These are phyloP conservation scores for Paramacrobiotus metropolitanus DNA, from an alignment of 1,140 invertebrate genomes.

Conservation along the genomic window DNA sequence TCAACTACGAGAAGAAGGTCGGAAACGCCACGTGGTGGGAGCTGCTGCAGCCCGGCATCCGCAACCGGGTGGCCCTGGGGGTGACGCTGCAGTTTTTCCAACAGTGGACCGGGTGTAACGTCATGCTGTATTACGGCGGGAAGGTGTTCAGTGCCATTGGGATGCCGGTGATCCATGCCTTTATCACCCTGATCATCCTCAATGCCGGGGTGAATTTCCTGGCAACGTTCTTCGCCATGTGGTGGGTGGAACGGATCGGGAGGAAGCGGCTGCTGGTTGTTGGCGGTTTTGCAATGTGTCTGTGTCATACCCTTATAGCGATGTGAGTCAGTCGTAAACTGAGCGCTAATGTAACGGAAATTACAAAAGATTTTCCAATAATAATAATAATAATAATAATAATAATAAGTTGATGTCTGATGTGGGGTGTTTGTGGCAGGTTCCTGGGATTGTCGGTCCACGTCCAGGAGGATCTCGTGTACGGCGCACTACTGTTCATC, in stretches of 20 bases:
- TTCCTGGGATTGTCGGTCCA: background rate
- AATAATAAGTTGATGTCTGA: no score
- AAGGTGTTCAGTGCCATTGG: background rate
- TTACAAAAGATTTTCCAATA: no score
- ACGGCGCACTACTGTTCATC: background rate
- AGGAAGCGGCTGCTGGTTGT: slow-evolving; percentile 28
- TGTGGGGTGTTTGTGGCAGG: no score
- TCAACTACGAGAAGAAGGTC: background rate
- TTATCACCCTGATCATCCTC: slow-evolving; percentile 11
- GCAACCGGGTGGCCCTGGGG: slow-evolving; percentile 22
- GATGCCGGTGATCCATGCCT: background rate
- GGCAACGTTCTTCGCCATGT: slow-evolving; percentile 32
- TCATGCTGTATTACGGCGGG: background rate
- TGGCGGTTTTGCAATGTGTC: slow-evolving; percentile 25
- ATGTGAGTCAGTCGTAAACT: background rate
- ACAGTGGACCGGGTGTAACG: slow-evolving; percentile 32
- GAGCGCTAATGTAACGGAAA: background rate
- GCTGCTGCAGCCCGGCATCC: no score
- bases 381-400: no score
- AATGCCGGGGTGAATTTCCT: slow-evolving; percentile 32
- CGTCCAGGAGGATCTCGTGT: no score
- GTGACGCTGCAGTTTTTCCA: no score
- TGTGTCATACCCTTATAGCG: background rate
- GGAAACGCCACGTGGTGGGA: background rate
- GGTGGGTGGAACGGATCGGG: slow-evolving; percentile 34